These are phyloP conservation scores for Cordylochernes scorpioides DNA, from an alignment of 2,888 invertebrate species.

Conservation along the genomic window DNA sequence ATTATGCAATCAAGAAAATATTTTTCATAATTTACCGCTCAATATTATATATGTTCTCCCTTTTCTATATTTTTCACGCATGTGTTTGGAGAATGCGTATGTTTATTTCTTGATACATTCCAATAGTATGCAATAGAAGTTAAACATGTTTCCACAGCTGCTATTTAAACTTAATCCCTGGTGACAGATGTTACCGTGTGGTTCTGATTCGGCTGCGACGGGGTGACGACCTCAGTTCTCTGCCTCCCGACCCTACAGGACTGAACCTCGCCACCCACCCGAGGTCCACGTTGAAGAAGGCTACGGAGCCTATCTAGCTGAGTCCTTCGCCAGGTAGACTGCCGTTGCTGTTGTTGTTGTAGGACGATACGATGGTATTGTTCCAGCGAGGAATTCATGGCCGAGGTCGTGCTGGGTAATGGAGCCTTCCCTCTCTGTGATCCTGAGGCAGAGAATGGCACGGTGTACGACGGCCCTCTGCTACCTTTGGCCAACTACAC, in stretches of 20 bases:
- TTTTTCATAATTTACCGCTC: too few relatives aligned
- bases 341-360: background rate
- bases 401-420: slow-evolving; percentile 11
- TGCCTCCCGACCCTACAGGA: slow-evolving; percentile 20
- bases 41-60: too few relatives aligned
- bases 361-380: background rate
- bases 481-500: slow-evolving; percentile 54
- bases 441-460: slow-evolving; percentile 2
- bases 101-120: background rate
- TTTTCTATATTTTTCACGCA: too few relatives aligned
- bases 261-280: slow-evolving; percentile 40
- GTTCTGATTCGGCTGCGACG: slow-evolving; percentile 14
- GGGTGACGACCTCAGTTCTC: slow-evolving; percentile 9
- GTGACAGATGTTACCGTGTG: slow-evolving; percentile 15
- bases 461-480: slow-evolving; percentile 36
- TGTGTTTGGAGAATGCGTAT: background rate
- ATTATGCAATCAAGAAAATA: too few relatives aligned
- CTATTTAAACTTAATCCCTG: slow-evolving; percentile 1
- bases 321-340: slow-evolving; percentile 44
- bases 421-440: slow-evolving; percentile 8
- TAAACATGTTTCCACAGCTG: background rate
- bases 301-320: slow-evolving; percentile 51
- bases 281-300: slow-evolving; percentile 40
- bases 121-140: background rate
- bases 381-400: slow-evolving; percentile 9